Conservation (phyloP, 1,140 invertebrate genomes). For the Drosophila albomicans region DNA sequence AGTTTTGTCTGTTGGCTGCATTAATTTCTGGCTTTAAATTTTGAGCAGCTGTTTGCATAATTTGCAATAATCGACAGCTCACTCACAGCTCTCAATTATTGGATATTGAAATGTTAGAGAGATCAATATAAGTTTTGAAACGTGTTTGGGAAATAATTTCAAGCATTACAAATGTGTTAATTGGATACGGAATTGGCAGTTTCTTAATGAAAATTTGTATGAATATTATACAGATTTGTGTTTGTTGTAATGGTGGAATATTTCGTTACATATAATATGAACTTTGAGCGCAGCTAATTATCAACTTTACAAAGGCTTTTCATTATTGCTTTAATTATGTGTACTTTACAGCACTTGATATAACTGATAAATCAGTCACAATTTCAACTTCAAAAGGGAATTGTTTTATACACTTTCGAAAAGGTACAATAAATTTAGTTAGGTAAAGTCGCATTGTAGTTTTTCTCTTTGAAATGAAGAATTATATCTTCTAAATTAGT, state of each 20-base stretch:
- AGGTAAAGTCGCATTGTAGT: too few species aligned
- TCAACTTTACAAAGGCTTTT: neutral
- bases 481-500: neutral
- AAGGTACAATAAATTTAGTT: neutral
- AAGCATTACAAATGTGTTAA: conserved; percentile 28
- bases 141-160: conserved; percentile 21
- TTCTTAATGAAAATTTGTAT: neutral
- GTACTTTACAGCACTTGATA: conserved; percentile 6
- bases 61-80: conserved; percentile 20
- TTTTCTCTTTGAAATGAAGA: too few species aligned
- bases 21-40: conserved; percentile 45
- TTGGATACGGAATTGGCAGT: conserved; percentile 7
- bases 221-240: neutral
- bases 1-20: conserved; percentile 20
- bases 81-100: conserved; percentile 5
- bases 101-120: conserved; percentile 19
- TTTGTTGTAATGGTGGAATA: too few species aligned
- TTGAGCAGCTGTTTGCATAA: conserved; percentile 44
- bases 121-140: conserved; percentile 20
- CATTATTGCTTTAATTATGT: neutral
- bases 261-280: neutral
- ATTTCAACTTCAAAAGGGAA: neutral
- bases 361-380: neutral
- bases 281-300: neutral
- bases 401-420: neutral